Base-by-base conservation (phyloP, 1,140 invertebrate genomes). In the Pogonomyrmex barbatus region DNA sequence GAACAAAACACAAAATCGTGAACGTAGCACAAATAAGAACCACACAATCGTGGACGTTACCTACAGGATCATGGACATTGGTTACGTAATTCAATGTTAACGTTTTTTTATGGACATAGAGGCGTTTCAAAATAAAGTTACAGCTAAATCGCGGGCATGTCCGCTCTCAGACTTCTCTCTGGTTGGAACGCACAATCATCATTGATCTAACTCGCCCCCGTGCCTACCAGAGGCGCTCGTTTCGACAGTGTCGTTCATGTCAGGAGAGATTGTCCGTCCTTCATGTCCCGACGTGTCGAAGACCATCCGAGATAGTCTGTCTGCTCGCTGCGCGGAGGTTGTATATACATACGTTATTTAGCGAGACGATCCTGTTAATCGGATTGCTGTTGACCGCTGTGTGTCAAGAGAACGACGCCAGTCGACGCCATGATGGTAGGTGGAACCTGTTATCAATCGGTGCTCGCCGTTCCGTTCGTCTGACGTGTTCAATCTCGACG, bases 401-500 rank as follows among this genome's bases (percentile, higher is more conserved):
- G 88, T 88, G 86, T 78, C 86, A 78, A 71, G 63, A 36, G 73
- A 92, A 94, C 93, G 92, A 94, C 93, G 93, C 93, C 91, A 88
- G 86, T 89, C 58, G 94, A 92, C 94, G 94, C 94, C 94, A 95
- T 95, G 94, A 95, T 95, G 94, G 94, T 95, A 95, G 94, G 94
- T 95, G 94, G 94, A 94, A 95, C 94, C 93, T 95, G 93, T 95
- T 95, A 95, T 95, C 94, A 93, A 87, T 92, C 91, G 81, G 88
- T 56, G 36, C 54, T 89, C 86, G 91, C 87, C 73, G 65, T 76
- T 81, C 50, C 56, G 54, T 33, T 33, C 56, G 60, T 47, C 33
- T 30, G 63, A 83, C 77, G 56, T 56, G 73, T 87, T 84, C 71
- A 82, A 78, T 86, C 24, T 24, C 52, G 9, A 24, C 45, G 52